Conservation (phyloP, 2,113 vertebrate species). For the Rostratula benghalensis region DNA sequence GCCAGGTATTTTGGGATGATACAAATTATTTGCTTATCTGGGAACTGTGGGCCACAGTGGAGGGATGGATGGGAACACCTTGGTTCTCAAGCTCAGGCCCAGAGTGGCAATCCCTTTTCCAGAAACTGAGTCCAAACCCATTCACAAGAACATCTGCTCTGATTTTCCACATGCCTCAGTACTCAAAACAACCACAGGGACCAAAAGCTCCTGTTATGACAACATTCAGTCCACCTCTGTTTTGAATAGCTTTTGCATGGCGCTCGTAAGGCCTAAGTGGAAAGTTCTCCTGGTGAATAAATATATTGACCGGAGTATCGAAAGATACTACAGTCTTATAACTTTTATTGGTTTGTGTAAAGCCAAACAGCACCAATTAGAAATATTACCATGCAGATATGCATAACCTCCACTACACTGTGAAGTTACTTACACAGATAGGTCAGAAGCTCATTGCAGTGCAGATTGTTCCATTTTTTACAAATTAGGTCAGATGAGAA, state of each 20-base stretch:
- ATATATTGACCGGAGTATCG: not conserved
- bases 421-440: not conserved
- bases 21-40: not conserved
- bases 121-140: not conserved
- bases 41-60: not conserved
- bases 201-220: not conserved
- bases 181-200: not conserved
- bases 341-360: not conserved
- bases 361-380: not conserved
- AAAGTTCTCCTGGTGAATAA: not conserved
- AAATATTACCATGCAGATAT: not conserved
- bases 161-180: not conserved
- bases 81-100: not conserved
- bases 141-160: not conserved
- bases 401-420: not conserved
- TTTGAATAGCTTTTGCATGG: not conserved
- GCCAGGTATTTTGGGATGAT: not conserved
- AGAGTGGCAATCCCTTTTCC: not conserved
- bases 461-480: not conserved
- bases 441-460: not conserved
- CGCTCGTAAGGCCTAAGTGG: not conserved
- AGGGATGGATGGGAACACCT: not conserved
- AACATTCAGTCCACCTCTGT: not conserved
- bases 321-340: not conserved
- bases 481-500: slow-evolving; percentile 38